These are phyloP conservation scores for Phalacrocorax brasilianus DNA, from an alignment of 2,113 vertebrate species.

Conservation along the genomic window DNA sequence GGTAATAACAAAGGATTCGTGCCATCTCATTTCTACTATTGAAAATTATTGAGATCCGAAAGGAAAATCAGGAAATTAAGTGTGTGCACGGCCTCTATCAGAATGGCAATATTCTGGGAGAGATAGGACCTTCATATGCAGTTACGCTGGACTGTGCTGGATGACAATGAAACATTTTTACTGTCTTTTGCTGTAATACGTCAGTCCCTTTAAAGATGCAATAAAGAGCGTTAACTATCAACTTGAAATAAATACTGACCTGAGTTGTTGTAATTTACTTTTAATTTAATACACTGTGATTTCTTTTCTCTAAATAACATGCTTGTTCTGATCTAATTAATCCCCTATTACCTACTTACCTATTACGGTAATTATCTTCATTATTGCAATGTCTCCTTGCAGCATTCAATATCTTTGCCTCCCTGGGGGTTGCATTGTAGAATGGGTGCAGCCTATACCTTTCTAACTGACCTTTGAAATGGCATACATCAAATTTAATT, in stretches of 20 bases:
- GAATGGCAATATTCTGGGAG: neutral
- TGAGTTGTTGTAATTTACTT: conserved; percentile 23
- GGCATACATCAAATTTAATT: conserved; percentile 51
- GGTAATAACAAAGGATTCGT: neutral
- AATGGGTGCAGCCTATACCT: conserved; percentile 51
- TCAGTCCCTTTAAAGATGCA: neutral
- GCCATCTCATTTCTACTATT: neutral
- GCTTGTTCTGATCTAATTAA: conserved; percentile 38
- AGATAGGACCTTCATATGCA: neutral
- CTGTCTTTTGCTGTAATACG: neutral
- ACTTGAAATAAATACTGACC: conserved; percentile 14
- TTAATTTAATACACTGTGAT: conserved; percentile 15
- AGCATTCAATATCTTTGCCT: conserved; percentile 4
- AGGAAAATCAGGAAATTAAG: neutral
- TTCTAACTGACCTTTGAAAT: conserved; percentile 46
- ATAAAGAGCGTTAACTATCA: neutral
- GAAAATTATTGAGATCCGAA: neutral
- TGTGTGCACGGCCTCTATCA: neutral
- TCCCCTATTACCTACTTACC: neutral
- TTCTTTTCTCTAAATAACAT: conserved; percentile 18
- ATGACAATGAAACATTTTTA: neutral
- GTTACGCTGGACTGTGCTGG: neutral
- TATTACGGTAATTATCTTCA: conserved; percentile 45
- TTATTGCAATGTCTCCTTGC: neutral
- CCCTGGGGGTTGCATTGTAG: conserved; percentile 1